Conservation (phyloP, 2,888 invertebrate species). For the Temnothorax unifasciatus region DNA sequence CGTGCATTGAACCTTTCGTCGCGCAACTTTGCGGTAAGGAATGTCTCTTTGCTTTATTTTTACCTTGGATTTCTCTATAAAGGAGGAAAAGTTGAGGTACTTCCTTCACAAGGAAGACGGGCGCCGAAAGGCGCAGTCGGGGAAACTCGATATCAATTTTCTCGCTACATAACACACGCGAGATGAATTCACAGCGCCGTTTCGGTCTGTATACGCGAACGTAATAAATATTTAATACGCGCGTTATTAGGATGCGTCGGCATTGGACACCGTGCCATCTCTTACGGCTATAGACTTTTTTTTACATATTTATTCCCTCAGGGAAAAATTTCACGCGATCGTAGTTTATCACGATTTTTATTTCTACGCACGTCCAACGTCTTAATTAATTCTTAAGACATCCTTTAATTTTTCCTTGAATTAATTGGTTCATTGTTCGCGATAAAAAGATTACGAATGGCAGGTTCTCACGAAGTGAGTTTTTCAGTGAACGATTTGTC, state of each 20-base stretch:
- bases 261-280: background rate
- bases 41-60: slow-evolving; percentile 12
- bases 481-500: slow-evolving; percentile 9
- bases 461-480: slow-evolving; percentile 6
- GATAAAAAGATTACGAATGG: background rate
- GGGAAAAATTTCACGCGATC: background rate
- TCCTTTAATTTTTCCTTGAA: background rate
- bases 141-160: slow-evolving; percentile 45
- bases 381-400: background rate
- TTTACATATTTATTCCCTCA: background rate
- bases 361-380: background rate
- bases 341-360: background rate
- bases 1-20: background rate
- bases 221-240: slow-evolving; percentile 49
- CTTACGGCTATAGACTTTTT: background rate
- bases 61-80: slow-evolving; percentile 1
- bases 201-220: slow-evolving; percentile 6
- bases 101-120: background rate
- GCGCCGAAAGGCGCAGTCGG: slow-evolving; percentile 16
- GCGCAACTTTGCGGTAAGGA: background rate
- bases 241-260: background rate
- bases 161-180: slow-evolving; percentile 44
- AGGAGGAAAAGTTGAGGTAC: slow-evolving; percentile 8
- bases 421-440: background rate
- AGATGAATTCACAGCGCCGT: slow-evolving; percentile 45